Evolutionary conservation across 2,797 vertebrate species (phyloP), one percentile per base, ranked within the genome.

Genomic region (Microctenopoma lineatum): DNA sequence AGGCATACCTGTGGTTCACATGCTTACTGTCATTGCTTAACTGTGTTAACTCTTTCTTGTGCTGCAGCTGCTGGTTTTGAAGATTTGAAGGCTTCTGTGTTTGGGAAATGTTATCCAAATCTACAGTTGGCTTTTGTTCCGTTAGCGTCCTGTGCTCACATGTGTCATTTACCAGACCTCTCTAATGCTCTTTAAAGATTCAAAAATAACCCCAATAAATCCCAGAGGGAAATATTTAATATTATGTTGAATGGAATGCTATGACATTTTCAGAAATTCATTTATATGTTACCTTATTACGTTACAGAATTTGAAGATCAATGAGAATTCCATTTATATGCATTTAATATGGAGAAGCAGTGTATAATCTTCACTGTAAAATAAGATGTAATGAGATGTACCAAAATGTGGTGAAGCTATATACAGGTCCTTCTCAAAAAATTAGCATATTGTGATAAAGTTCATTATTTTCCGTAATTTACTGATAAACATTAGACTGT

Each of bases 1-100:
- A 72, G 84, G 77, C 84, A 87, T 87, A 89, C 83, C 76, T 83
- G 79, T 52, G 84, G 79, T 84, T 76, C 78, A 68, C 73, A 51
- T 77, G 77, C 51, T 59, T 21, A 69, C 65, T 75, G 81, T 25
- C 25, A 46, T 61, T 59, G 83, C 78, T 77, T 52, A 51, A 39
- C 71, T 38, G 16, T 26, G 56, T 84, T 83, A 84, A 83, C 79
- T 80, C 61, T 81, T 81, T 42, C 41, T 10, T 76, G 77, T 45
- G 16, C 25, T 41, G 13, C 32, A 59, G 21, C 57, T 48, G 60
- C 54, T 4, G 27, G 11, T 41, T 39, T 39, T n/a, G 36, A 47
- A 47, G 21, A 47, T 26, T 26, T 18, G 39, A 55, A 39, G 15
- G 15, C 58, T 54, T 48, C 21, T 3, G 5, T 41, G 36, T 62